A percentile compares a stretch with the other conserved stretches of the same genome.
phyloP scores from a whole-genome alignment of 1,140 invertebrate genomes.

The Drosophila takahashii region DNA sequence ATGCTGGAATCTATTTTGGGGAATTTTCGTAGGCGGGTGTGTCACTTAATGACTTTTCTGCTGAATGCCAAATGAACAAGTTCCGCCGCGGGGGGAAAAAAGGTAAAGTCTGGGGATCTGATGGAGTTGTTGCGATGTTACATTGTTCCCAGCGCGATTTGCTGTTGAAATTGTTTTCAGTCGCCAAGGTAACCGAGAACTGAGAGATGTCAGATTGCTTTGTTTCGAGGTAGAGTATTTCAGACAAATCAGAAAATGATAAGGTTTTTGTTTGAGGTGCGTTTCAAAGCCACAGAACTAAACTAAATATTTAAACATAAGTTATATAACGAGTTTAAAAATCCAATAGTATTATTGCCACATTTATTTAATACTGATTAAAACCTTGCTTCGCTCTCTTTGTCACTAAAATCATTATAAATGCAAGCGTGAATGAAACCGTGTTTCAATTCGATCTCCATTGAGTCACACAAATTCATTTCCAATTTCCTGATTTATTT shows the following conservation, averaged over 20 bases:
- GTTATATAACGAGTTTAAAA: too few relatives aligned
- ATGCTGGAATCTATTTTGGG: slow-evolving; percentile 66
- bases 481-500: slow-evolving; percentile 37
- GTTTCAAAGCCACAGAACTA: too few relatives aligned
- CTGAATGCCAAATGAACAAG: slow-evolving; percentile 54
- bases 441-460: slow-evolving; percentile 5
- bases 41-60: slow-evolving; percentile 73
- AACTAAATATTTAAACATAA: too few relatives aligned
- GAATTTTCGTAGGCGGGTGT: slow-evolving; percentile 56
- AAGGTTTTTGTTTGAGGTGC: neutral
- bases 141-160: slow-evolving; percentile 30
- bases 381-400: neutral
- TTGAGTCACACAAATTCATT: slow-evolving; percentile 21
- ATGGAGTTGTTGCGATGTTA: slow-evolving; percentile 26
- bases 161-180: slow-evolving; percentile 7
- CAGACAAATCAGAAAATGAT: neutral
- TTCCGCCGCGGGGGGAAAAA: slow-evolving; percentile 7
- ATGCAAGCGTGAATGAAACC: neutral
- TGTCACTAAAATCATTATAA: neutral
- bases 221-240: slow-evolving; percentile 1
- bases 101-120: slow-evolving; percentile 1
- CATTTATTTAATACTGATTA: neutral
- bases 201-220: slow-evolving; percentile 24
- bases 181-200: slow-evolving; percentile 31
- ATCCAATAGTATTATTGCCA: too few relatives aligned